A percentile compares a stretch with the other conserved stretches of the same genome.
Conservation (phyloP, 2,888 invertebrate genomes). For the Nephrotoma guestfalica region DNA sequence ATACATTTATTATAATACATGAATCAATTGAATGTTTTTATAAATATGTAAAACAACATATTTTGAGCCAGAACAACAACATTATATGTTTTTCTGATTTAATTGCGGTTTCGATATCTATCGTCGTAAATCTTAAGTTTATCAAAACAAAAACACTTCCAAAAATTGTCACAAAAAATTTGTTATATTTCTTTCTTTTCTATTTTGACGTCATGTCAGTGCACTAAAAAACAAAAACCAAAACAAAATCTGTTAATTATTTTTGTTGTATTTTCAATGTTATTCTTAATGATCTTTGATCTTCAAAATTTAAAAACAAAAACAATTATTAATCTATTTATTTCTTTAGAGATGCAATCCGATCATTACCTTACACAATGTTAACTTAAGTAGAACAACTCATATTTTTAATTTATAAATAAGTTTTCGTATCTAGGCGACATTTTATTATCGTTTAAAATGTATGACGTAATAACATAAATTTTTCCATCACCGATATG, state of each 20-base stretch:
- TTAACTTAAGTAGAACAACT: neutral
- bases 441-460: neutral
- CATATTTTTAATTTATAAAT: neutral
- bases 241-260: neutral
- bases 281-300: neutral
- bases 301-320: neutral
- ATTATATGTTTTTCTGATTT: too few species aligned
- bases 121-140: too few species aligned
- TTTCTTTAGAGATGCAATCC: neutral
- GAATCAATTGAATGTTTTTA: too few species aligned
- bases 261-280: too few species aligned
- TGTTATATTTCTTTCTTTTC: neutral
- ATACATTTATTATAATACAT: too few species aligned
- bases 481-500: neutral
- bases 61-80: too few species aligned
- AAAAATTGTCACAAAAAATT: neutral
- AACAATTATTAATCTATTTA: neutral
- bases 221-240: neutral
- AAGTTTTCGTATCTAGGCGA: neutral
- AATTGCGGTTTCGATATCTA: too few species aligned
- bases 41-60: too few species aligned
- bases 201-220: neutral
- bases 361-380: neutral
- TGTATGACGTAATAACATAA: neutral
- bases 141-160: neutral